A percentile compares a stretch with the other conserved stretches of the same genome.
These are phyloP conservation scores for Ceratitis capitata DNA, from an alignment of 1,140 invertebrate species.

Conservation along the genomic window DNA sequence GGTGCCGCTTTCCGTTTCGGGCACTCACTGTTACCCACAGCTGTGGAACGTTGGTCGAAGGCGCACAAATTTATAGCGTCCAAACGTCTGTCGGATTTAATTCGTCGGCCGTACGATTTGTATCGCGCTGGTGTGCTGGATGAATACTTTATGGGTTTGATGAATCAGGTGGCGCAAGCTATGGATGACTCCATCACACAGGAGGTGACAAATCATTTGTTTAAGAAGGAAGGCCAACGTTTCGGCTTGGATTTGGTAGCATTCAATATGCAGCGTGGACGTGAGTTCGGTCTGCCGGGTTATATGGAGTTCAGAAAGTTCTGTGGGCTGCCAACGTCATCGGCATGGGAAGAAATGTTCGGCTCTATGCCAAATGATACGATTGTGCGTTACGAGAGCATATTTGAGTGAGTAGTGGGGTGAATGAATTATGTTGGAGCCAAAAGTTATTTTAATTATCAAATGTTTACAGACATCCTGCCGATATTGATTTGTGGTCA, in stretches of 20 bases:
- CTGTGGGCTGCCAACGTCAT: constrained; percentile 83
- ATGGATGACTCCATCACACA: constrained; percentile 95
- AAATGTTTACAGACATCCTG: constrained; percentile 74
- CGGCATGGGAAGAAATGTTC: constrained; percentile 85
- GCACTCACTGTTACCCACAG: constrained; percentile 87
- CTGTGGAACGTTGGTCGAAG: constrained; percentile 91
- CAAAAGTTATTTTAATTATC: not conserved
- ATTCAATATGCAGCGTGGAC: constrained; percentile 93
- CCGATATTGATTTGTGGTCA: constrained; percentile 92
- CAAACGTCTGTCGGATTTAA: constrained; percentile 86
- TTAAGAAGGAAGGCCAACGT: constrained; percentile 85
- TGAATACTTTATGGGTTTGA: constrained; percentile 91
- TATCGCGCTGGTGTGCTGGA: constrained; percentile 91
- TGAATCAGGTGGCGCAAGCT: constrained; percentile 94
- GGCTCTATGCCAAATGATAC: constrained; percentile 91
- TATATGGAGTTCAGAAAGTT: constrained; percentile 94
- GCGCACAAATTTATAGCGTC: constrained; percentile 93
- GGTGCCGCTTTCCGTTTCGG: constrained; percentile 91
- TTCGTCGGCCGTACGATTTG: constrained; percentile 88
- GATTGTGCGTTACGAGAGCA: constrained; percentile 77
- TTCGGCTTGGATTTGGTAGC: constrained; percentile 93
- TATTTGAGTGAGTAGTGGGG: constrained; percentile 74
- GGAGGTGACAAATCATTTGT: constrained; percentile 91
- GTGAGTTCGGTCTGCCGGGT: constrained; percentile 91
- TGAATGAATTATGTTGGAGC: not conserved